Evolutionary conservation across 2,113 vertebrate species (phyloP), one percentile per base, ranked within the genome.

Genomic region (Pygoscelis adeliae): DNA sequence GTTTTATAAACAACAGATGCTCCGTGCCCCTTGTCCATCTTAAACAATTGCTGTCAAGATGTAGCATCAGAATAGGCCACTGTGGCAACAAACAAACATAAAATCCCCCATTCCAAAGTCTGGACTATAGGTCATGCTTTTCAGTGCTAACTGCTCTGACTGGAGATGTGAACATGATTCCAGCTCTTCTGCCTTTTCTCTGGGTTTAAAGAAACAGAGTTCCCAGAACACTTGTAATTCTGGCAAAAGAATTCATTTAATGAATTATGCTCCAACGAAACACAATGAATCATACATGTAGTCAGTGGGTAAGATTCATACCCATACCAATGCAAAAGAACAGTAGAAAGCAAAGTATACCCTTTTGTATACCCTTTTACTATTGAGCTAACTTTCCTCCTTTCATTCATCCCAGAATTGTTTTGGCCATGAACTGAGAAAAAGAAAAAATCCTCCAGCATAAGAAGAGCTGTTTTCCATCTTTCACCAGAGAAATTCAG

Each of bases 31-130:
- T 78, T 96, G 87, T 84, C 56, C 44, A 63, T 59, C 76, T 85
- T 91, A 85, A 96, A 93, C 77, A 88, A 89, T 69, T 89, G 44
- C 44, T 95, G 83, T 93, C 63, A 84, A 96, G 83, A 76, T 53
- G 61, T n/a, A 78, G 56, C 38, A 84, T 59, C 76, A 78, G 27
- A 93, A 82, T 38, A 83, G 25, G 65, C 65, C 70, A 78, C 80
- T 40, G 79, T 72, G 69, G 73, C 80, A 95, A 74, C 34, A 93
- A 82, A 72, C 8, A 91, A 66, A 49, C 42, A 63, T 71, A 88
- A 93, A 93, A 91, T 76, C 42, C 21, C 7, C 10, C 22, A 52
- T 67, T 91, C 26, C 52, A 65, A 38, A 74, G 27, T 63, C 69
- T 72, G 27, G 61, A 27, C 13, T 79, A 66, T 36, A 67, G 47